Evolutionary conservation across 2,113 vertebrate species (phyloP).

Genomic region (Rafetus swinhoei): DNA sequence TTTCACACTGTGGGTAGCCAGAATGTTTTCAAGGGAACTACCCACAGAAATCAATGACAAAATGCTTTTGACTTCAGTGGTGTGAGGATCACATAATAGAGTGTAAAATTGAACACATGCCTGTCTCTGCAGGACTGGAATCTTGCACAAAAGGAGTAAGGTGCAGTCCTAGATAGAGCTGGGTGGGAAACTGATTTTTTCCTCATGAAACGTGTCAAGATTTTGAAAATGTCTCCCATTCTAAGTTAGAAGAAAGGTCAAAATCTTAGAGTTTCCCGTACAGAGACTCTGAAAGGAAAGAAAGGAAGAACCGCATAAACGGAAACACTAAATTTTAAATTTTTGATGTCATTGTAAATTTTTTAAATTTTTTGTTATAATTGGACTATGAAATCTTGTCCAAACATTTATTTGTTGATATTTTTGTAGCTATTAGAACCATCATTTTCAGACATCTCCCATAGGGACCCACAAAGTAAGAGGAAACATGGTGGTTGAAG

Average conservation of each 20-base stretch:
- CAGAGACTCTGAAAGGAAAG: background rate
- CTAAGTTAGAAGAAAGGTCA: background rate
- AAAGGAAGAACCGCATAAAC: background rate
- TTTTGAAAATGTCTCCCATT: background rate
- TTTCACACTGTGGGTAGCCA: background rate
- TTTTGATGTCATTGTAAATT: background rate
- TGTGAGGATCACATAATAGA: background rate
- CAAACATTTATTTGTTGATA: background rate
- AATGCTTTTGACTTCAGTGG: background rate
- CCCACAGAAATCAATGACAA: accelerated
- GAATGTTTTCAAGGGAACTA: background rate
- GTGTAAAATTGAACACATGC: background rate
- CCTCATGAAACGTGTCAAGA: background rate
- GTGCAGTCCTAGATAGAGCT: background rate
- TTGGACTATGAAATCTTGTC: background rate
- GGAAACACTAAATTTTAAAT: background rate
- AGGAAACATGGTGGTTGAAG: background rate
- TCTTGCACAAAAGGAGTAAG: background rate
- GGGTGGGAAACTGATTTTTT: too few relatives aligned
- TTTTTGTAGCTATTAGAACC: background rate
- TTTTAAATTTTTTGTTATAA: background rate
- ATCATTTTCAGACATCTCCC: background rate
- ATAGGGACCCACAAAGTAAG: background rate
- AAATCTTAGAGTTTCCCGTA: background rate
- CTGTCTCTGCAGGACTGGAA: background rate